Conservation (phyloP, 2,797 vertebrate genomes). For the Phaenicophaeus curvirostris region DNA sequence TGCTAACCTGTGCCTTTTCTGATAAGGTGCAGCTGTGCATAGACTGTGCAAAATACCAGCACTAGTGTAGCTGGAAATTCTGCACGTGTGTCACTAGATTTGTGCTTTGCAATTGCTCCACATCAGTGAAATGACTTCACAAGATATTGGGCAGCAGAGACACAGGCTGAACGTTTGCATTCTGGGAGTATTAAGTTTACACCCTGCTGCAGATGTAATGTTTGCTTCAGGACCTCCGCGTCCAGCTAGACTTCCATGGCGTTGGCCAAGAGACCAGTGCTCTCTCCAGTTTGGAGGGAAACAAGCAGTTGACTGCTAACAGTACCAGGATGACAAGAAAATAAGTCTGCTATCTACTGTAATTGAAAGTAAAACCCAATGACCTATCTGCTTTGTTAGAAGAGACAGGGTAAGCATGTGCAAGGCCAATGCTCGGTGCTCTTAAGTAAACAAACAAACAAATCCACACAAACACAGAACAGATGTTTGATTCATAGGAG, state of each 20-base stretch:
- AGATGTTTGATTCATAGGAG: conserved; percentile 65
- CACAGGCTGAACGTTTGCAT: background rate
- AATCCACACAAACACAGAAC: conserved; percentile 61
- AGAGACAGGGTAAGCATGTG: background rate
- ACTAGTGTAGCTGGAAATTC: background rate
- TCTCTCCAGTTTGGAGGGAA: background rate
- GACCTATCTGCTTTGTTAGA: background rate
- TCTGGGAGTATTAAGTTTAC: background rate
- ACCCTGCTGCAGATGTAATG: background rate
- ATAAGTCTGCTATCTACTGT: background rate
- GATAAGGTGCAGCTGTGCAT: background rate
- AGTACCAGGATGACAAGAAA: background rate
- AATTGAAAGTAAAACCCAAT: background rate
- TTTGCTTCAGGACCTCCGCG: background rate
- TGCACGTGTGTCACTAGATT: background rate
- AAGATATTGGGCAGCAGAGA: background rate
- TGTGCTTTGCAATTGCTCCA: background rate
- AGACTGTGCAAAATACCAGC: background rate
- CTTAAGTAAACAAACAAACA: conserved; percentile 65
- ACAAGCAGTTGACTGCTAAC: background rate
- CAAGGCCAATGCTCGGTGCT: conserved; percentile 12
- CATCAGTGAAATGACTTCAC: background rate
- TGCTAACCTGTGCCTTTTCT: background rate
- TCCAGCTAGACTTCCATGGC: background rate
- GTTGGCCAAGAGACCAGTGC: background rate